A percentile compares a stretch with the other conserved stretches of the same genome.
These are phyloP conservation scores for Antechinus stuartii DNA, from an alignment of 2,113 vertebrate species.

Conservation along the genomic window DNA sequence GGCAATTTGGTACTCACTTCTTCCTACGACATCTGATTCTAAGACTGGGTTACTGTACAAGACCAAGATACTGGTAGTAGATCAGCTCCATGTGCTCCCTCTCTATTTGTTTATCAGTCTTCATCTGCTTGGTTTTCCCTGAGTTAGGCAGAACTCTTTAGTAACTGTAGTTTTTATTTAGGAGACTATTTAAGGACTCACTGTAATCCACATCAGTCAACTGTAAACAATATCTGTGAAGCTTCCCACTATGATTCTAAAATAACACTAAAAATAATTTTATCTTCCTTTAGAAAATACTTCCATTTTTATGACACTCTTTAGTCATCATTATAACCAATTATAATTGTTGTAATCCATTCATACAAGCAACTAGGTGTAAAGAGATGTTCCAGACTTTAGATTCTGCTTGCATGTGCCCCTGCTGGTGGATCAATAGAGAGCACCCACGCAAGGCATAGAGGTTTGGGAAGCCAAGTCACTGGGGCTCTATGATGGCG, in stretches of 20 bases:
- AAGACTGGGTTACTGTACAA: too few relatives aligned
- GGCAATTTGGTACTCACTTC: too few relatives aligned
- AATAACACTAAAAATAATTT: constrained; percentile 11
- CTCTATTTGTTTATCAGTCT: too few relatives aligned
- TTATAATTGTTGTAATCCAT: neutral
- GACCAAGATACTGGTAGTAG: too few relatives aligned
- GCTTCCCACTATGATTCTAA: neutral
- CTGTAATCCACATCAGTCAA: neutral
- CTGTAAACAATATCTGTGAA: neutral
- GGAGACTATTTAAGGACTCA: neutral
- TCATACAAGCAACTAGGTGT: neutral
- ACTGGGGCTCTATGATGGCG: neutral
- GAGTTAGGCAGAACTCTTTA: neutral
- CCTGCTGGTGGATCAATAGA: neutral
- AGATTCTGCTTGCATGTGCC: neutral
- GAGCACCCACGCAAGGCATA: neutral
- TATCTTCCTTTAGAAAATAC: constrained; percentile 7
- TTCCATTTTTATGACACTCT: constrained; percentile 27
- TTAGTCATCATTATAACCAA: constrained; percentile 7
- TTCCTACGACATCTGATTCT: too few relatives aligned
- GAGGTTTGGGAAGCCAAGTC: neutral
- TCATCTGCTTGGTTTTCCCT: too few relatives aligned
- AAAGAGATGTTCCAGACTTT: neutral
- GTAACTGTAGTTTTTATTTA: neutral
- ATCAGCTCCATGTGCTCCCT: too few relatives aligned